These are phyloP conservation scores for Empis livida DNA, from an alignment of 2,888 invertebrate species.

Conservation along the genomic window DNA sequence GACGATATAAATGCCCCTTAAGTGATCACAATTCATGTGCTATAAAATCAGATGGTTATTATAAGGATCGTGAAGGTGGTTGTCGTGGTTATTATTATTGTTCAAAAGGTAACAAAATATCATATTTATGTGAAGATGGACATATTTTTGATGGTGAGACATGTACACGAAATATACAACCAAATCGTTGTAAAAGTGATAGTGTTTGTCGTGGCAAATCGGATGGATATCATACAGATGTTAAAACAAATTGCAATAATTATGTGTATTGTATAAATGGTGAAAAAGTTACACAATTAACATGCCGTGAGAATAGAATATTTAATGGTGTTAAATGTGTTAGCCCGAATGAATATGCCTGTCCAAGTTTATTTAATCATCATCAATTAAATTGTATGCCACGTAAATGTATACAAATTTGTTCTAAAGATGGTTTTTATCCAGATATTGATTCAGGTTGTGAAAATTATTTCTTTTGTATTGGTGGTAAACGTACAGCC, in stretches of 20 bases:
- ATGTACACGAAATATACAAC: conserved; percentile 15
- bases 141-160: conserved; percentile 40
- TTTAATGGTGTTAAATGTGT: conserved; percentile 47
- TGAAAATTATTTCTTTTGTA: conserved; percentile 45
- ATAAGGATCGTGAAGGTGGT: conserved; percentile 37
- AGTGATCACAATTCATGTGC: conserved; percentile 40
- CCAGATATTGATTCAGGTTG: conserved; percentile 37
- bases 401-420: conserved; percentile 17
- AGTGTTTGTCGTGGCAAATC: conserved; percentile 36
- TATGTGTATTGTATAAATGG: conserved; percentile 47
- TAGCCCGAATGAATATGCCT: conserved; percentile 33
- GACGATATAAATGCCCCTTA: conserved; percentile 38
- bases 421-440: conserved; percentile 41
- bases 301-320: conserved; percentile 43
- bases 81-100: conserved; percentile 49
- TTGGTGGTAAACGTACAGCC: conserved; percentile 40
- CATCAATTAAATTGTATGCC: conserved; percentile 24
- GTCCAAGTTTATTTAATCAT: conserved; percentile 31
- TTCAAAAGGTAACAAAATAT: conserved; percentile 41
- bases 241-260: conserved; percentile 41
- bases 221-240: conserved; percentile 45
- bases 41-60: conserved; percentile 42
- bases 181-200: conserved; percentile 11
- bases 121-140: conserved; percentile 42
- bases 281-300: conserved; percentile 41